These are phyloP conservation scores for Drosophila infuscata DNA, from an alignment of 2,888 invertebrate species.

Conservation along the genomic window DNA sequence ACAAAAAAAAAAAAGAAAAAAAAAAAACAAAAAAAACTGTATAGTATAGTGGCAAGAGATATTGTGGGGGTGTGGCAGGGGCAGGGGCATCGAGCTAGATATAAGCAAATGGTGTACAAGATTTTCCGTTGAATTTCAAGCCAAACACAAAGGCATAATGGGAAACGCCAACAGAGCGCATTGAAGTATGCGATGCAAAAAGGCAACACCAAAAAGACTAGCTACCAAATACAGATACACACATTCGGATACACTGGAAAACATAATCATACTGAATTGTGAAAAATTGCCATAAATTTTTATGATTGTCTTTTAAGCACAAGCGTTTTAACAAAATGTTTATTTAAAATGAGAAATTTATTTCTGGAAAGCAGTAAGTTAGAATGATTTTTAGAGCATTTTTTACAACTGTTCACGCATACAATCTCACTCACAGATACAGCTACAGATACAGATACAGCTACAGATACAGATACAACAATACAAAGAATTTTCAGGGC, in stretches of 20 bases:
- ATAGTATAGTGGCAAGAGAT: neutral
- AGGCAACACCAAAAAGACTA: constrained; percentile 47
- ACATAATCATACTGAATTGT: no score
- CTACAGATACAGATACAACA: constrained; percentile 9
- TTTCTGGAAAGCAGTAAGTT: neutral
- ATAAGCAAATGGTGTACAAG: constrained; percentile 58
- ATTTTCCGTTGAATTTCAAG: constrained; percentile 71
- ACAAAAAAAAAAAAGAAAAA: constrained; percentile 24
- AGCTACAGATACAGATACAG: constrained; percentile 5
- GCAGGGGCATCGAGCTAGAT: constrained; percentile 15
- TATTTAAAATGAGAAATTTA: neutral
- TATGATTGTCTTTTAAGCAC: neutral
- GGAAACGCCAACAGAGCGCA: constrained; percentile 76
- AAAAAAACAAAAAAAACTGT: neutral
- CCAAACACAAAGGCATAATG: constrained; percentile 73
- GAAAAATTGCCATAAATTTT: neutral
- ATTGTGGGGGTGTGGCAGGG: neutral
- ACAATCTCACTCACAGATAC: neutral
- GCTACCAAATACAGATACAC: constrained; percentile 37
- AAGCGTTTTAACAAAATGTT: neutral
- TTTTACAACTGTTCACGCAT: neutral
- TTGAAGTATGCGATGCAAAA: constrained; percentile 70
- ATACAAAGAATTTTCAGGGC: constrained; percentile 42
- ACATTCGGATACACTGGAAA: constrained; percentile 4
- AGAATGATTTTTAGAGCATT: neutral